phyloP scores from a whole-genome alignment of 2,797 vertebrate genomes.

The Brachymystax lenok region DNA sequence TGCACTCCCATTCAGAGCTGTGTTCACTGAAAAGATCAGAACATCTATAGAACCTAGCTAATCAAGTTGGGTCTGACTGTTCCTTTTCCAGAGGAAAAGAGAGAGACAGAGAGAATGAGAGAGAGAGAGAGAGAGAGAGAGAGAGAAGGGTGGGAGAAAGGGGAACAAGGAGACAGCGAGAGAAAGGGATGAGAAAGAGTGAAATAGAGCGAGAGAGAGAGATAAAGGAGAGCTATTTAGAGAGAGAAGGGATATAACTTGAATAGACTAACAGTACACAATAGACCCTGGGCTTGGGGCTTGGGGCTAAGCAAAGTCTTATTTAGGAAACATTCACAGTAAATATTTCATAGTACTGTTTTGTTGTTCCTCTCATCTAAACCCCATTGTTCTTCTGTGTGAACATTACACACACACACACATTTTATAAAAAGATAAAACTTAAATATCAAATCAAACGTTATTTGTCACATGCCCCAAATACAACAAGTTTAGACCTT shows the following conservation, averaged over 20 bases:
- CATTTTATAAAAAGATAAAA: no score
- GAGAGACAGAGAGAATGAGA: conserved; percentile 6
- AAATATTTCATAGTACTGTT: conserved; percentile 30
- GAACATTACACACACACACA: neutral
- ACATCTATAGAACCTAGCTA: neutral
- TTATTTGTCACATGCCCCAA: no score
- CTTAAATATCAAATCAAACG: neutral
- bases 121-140: conserved; percentile 13
- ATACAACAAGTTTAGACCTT: no score
- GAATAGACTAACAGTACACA: neutral
- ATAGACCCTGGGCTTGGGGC: neutral
- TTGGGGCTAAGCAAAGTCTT: conserved; percentile 25
- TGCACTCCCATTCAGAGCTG: neutral
- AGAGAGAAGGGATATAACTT: neutral
- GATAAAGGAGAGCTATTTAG: neutral
- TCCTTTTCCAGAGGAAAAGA: neutral
- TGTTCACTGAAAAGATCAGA: neutral
- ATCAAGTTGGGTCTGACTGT: neutral
- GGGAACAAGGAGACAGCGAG: conserved; percentile 4
- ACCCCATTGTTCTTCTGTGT: conserved; percentile 20
- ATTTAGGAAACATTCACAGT: conserved; percentile 32
- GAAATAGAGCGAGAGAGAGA: neutral
- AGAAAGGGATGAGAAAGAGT: conserved; percentile 4
- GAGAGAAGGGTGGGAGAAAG: conserved; percentile 10
- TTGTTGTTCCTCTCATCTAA: conserved; percentile 18